Conservation (phyloP, 1,140 invertebrate genomes). For the Dolichoris vasculosae region DNA sequence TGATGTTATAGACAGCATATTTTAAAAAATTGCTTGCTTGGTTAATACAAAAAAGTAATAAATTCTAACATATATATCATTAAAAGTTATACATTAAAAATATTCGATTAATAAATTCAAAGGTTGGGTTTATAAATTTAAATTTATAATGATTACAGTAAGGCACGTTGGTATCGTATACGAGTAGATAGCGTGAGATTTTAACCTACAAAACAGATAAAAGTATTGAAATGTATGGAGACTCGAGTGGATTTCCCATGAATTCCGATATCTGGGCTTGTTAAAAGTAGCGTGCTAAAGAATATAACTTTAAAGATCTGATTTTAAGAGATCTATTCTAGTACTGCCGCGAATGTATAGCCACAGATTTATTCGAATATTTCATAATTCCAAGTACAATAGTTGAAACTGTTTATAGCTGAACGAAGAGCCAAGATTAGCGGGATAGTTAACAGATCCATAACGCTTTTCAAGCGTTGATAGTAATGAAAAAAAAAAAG, state of each 20-base stretch:
- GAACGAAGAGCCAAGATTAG: background rate
- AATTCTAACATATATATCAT: background rate
- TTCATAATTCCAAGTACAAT: no score
- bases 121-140: background rate
- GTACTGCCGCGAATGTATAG: background rate
- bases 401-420: background rate
- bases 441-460: no score
- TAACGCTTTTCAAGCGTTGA: background rate
- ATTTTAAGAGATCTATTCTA: slow-evolving; percentile 1
- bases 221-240: slow-evolving; percentile 7
- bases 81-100: background rate
- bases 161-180: background rate
- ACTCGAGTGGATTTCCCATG: slow-evolving; percentile 16
- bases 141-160: background rate
- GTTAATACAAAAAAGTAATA: background rate
- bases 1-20: background rate
- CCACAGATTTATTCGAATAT: background rate
- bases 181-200: slow-evolving; percentile 19
- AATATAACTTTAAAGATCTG: slow-evolving; percentile 25
- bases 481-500: background rate
- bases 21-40: background rate
- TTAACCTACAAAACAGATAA: slow-evolving; percentile 30
- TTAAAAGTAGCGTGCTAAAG: slow-evolving; percentile 21
- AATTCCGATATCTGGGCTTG: background rate
- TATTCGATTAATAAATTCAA: background rate